Evolutionary conservation across 2,797 vertebrate genomes (phyloP), one percentile per base, ranked within the genome.

Genomic region (Sebastes itinus): DNA sequence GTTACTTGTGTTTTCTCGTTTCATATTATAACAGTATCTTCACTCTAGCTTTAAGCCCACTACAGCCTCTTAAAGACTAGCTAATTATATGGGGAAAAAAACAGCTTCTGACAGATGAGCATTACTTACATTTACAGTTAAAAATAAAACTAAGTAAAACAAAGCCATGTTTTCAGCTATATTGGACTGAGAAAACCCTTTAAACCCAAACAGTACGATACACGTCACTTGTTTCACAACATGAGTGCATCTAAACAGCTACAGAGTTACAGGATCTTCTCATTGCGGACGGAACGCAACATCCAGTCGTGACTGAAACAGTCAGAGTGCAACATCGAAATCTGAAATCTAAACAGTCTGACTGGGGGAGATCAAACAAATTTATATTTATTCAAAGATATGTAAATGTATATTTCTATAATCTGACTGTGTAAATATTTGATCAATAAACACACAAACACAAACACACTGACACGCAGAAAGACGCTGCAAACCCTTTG

Each of bases 401-500:
- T 95, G 92, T 91, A 94, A 93, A 94, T 93, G 88, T 92, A 86
- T 86, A 89, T 93, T 92, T 92, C 88, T 93, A 92, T 92, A 93
- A 93, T 92, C 88, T 89, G 80, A 74, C 82, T 85, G 82, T 87
- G 93, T 94, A 93, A 93, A 94, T 93, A 93, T 92, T 95, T 93
- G 90, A 90, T 91, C 80, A 84, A 85, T 89, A 82, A 86, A 94
- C 61, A 83, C 72, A 77, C 61, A 80, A 42, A 58, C 75, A 82
- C 62, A 69, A 35, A 86, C 79, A 83, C 74, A 42, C 28, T 18
- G 25, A 79, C 52, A 82, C 32, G 62, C 66, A 72, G 22, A 81
- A 42, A 75, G 63, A 82, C 63, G 55, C 78, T 71, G 82, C 80
- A 70, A 88, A 90, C 84, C 89, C 86, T 85, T 92, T 87, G 93